Conservation (phyloP, 2,113 vertebrate genomes). For the Corapipo altera region DNA sequence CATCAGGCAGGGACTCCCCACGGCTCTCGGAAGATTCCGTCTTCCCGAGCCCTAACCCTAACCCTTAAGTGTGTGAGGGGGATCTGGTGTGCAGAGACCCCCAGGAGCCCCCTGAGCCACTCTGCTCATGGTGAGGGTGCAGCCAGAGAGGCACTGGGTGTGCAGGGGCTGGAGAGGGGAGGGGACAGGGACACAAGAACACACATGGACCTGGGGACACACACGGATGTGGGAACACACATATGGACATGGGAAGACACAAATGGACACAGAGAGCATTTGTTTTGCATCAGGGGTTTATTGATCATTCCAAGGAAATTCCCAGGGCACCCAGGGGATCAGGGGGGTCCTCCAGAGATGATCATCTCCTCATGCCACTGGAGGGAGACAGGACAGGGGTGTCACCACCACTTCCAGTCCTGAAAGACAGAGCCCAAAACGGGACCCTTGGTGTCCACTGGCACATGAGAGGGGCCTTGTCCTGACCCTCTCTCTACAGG, state of each 20-base stretch:
- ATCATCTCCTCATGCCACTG: neutral
- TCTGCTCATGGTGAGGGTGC: neutral
- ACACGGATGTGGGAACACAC: neutral
- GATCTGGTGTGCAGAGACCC: neutral
- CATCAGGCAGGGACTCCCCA: too few species aligned
- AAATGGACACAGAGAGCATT: accelerated
- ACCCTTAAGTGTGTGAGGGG: too few species aligned
- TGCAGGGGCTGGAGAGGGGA: neutral
- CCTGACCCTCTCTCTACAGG: neutral
- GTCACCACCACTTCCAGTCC: neutral
- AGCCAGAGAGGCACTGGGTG: neutral
- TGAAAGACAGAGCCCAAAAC: too few species aligned
- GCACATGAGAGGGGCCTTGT: neutral
- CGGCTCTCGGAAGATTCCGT: too few species aligned
- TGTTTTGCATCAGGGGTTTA: neutral
- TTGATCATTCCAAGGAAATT: neutral
- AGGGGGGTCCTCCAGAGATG: neutral
- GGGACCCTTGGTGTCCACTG: too few species aligned
- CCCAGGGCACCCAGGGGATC: neutral
- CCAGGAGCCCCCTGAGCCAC: neutral
- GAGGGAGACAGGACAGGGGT: neutral
- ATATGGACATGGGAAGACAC: neutral
- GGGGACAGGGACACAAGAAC: neutral
- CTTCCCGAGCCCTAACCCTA: too few species aligned
- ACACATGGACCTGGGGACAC: neutral